Evolutionary conservation across 2,888 invertebrate species (phyloP).

Genomic region (Argyresthia goedartella): DNA sequence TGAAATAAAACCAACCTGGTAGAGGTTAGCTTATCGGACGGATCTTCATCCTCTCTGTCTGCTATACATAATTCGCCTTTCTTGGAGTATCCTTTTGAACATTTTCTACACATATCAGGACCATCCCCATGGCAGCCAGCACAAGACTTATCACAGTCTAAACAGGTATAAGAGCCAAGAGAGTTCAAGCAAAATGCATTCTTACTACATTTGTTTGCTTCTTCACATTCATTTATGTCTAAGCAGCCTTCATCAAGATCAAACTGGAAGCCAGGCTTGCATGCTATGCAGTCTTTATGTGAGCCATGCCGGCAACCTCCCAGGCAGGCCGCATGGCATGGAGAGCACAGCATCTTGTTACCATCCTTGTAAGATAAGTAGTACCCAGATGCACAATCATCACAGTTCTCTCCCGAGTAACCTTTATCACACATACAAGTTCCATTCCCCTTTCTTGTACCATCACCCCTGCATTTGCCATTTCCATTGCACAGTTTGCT

Average conservation of each 20-base stretch:
- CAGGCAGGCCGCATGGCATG: slow-evolving; percentile 85
- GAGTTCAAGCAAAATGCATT: slow-evolving; percentile 91
- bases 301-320: slow-evolving; percentile 82
- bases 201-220: slow-evolving; percentile 61
- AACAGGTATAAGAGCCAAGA: slow-evolving; percentile 85
- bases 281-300: slow-evolving; percentile 73
- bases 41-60: slow-evolving; percentile 57
- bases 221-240: slow-evolving; percentile 88
- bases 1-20: slow-evolving; percentile 33
- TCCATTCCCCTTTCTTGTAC: slow-evolving; percentile 94
- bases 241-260: slow-evolving; percentile 82
- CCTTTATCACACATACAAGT: slow-evolving; percentile 88
- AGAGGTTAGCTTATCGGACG: slow-evolving; percentile 33
- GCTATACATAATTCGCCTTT: slow-evolving; percentile 84
- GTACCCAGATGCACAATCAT: slow-evolving; percentile 80
- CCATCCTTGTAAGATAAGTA: slow-evolving; percentile 83
- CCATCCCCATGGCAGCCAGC: slow-evolving; percentile 89
- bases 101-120: slow-evolving; percentile 89
- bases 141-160: slow-evolving; percentile 88
- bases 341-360: slow-evolving; percentile 79
- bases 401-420: slow-evolving; percentile 83
- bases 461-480: slow-evolving; percentile 86
- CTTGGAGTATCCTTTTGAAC: slow-evolving; percentile 79
- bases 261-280: slow-evolving; percentile 79
- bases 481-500: slow-evolving; percentile 83